Percentiles rank a stretch among this genome's conserved stretches.
Evolutionary conservation across 2,888 invertebrate genomes (phyloP).

Genomic region (Spicauda simplicius): DNA sequence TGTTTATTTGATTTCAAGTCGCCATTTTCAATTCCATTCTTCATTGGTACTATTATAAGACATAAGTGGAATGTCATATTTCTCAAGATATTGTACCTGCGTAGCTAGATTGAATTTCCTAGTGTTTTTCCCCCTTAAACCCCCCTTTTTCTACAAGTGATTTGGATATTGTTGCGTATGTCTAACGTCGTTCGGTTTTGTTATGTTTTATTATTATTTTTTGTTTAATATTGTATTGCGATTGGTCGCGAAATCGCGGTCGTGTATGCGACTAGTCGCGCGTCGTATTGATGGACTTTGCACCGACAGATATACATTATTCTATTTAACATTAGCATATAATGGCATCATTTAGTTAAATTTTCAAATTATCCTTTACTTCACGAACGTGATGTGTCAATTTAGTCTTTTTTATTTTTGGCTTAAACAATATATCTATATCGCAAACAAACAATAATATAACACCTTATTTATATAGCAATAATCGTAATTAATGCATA

Average conservation of each 20-base stretch:
- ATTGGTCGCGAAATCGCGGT: constrained; percentile 23
- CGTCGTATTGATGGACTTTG: constrained; percentile 5
- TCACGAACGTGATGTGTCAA: no score
- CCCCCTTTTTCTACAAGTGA: constrained; percentile 47
- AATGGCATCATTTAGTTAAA: no score
- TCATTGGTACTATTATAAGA: constrained; percentile 56
- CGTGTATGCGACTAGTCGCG: constrained; percentile 11
- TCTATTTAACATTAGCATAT: no score
- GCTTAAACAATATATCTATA: no score
- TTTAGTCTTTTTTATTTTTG: no score
- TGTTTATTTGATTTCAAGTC: neutral
- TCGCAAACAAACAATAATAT: no score
- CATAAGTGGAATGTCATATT: constrained; percentile 75
- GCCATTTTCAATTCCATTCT: constrained; percentile 11
- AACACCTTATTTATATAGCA: no score
- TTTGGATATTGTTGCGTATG: constrained; percentile 70
- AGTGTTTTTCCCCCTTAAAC: constrained; percentile 49
- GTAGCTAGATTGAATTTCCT: constrained; percentile 82
- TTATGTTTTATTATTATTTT: constrained; percentile 18
- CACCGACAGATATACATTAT: constrained; percentile 12
- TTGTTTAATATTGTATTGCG: constrained; percentile 9
- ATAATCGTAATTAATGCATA: no score
- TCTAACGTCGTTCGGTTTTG: constrained; percentile 49
- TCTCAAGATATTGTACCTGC: constrained; percentile 76
- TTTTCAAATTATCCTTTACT: no score